Base-by-base conservation (phyloP, 2,797 vertebrate species). In the Pangasius mekongensis region DNA sequence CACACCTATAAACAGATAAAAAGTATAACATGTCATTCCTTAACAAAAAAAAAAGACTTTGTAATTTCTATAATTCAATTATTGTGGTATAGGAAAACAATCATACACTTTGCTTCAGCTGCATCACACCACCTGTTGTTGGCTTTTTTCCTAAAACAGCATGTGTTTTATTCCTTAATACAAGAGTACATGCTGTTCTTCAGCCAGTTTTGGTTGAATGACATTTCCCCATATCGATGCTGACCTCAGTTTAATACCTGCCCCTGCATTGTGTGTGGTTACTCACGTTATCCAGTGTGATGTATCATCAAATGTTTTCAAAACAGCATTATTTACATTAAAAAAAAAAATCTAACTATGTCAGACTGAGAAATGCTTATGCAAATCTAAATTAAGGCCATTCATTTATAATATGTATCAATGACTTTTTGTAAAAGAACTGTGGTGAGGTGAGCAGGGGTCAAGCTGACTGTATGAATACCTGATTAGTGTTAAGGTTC, bases 401-500 rank as follows among this genome's bases (percentile, higher is more conserved):
- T 43, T 82, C 6, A 27, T 43, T 33, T 9, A 43, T 14, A 82
- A 36, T 36, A 24, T 8, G 9, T 24, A 39, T 20, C 3, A 13
- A 58, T 24, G 56, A 24, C 13, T 60, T 24, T 67, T 30, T 84
- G 7, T 47, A 49, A 66, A 66, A n/a, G 22, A 0, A 33, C 30
- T 69, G 16, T 69, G 20, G 13, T 52, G 5, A 33, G 22, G 18
- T 33, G 22, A 24, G 13, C 54, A 39, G 36, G 22, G 18, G 56
- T 24, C 7, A 54, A 30, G 84, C 9, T 22, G 66, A 54, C 33
- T 60, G 33, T 10, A 52, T 20, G 64, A 91, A 85, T 90, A 98
- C 98, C 97, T 98, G 96, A 64, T 93, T 93, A 0, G 95, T 97
- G 91, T 87, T 95, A 86, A 98, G 92, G 92, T 94, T 97, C 91